These are phyloP conservation scores for Syrmaticus mikado DNA, from an alignment of 2,113 vertebrate genomes.

Conservation along the genomic window DNA sequence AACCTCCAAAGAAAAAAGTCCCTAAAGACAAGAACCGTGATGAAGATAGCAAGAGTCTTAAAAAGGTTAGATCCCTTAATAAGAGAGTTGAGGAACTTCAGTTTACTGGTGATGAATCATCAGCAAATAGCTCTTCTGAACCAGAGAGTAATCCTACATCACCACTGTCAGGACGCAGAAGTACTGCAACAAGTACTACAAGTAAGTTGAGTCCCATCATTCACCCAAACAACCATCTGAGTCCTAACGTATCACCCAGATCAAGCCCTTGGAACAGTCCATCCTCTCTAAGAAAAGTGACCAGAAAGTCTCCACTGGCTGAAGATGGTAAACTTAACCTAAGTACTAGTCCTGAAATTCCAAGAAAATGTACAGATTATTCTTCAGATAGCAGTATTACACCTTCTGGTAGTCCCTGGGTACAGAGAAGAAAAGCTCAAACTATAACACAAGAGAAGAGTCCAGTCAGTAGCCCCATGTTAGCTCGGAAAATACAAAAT, in stretches of 20 bases:
- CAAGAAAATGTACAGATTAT: slow-evolving; percentile 85
- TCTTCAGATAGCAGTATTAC: slow-evolving; percentile 95
- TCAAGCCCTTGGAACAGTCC: slow-evolving; percentile 96
- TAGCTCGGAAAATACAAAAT: slow-evolving; percentile 88
- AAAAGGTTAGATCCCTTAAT: slow-evolving; percentile 88
- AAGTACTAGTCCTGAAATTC: slow-evolving; percentile 79
- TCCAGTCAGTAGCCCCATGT: slow-evolving; percentile 87
- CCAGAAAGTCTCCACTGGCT: slow-evolving; percentile 86
- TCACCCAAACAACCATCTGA: slow-evolving; percentile 88
- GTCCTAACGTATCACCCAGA: slow-evolving; percentile 90
- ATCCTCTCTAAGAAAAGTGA: slow-evolving; percentile 85
- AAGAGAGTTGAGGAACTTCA: slow-evolving; percentile 93
- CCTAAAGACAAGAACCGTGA: slow-evolving; percentile 85
- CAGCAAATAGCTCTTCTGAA: slow-evolving; percentile 94
- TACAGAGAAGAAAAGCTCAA: slow-evolving; percentile 90
- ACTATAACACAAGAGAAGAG: slow-evolving; percentile 89
- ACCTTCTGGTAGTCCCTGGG: slow-evolving; percentile 95
- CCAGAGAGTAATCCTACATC: slow-evolving; percentile 93
- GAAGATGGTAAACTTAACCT: slow-evolving; percentile 82
- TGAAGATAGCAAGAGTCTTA: slow-evolving; percentile 74
- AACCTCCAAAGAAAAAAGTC: slow-evolving; percentile 95
- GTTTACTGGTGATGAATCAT: slow-evolving; percentile 89
- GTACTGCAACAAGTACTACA: slow-evolving; percentile 69
- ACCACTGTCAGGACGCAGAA: slow-evolving; percentile 84
- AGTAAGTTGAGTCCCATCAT: slow-evolving; percentile 87